These are phyloP conservation scores for Megaceryle maxima DNA, from an alignment of 2,113 vertebrate genomes.

Conservation along the genomic window DNA sequence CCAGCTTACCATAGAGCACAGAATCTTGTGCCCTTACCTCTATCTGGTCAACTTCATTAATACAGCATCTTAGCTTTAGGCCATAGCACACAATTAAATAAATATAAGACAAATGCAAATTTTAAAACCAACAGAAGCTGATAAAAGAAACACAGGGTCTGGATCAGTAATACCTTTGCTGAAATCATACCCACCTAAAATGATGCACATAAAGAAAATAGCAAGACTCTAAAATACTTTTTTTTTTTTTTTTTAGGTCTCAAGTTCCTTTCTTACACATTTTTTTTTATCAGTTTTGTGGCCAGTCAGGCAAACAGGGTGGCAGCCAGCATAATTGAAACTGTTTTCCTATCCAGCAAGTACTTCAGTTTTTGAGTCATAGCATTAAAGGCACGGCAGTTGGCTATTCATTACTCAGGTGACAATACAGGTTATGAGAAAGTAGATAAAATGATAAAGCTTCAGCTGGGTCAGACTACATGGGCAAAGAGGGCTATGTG, in stretches of 20 bases:
- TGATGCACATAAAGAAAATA: neutral
- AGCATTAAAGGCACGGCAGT: neutral
- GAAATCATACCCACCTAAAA: neutral
- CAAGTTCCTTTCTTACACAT: neutral
- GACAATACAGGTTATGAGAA: neutral
- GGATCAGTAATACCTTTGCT: neutral
- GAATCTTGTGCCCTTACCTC: neutral
- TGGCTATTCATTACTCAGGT: neutral
- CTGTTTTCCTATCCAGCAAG: neutral
- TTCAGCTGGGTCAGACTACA: neutral
- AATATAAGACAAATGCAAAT: neutral
- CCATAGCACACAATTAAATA: neutral
- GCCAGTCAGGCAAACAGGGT: neutral
- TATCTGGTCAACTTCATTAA: neutral
- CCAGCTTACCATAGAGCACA: neutral
- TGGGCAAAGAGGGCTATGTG: neutral
- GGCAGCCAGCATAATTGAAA: neutral
- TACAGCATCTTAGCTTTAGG: neutral
- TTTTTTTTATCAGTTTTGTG: neutral
- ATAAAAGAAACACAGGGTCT: neutral
- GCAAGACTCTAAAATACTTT: neutral
- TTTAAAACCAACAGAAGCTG: neutral
- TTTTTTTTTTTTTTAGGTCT: neutral
- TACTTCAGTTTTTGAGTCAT: neutral
- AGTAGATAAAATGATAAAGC: neutral